Evolutionary conservation across 2,888 invertebrate species (phyloP), one percentile per base, ranked within the genome.

Genomic region (Zelleria hepariella): DNA sequence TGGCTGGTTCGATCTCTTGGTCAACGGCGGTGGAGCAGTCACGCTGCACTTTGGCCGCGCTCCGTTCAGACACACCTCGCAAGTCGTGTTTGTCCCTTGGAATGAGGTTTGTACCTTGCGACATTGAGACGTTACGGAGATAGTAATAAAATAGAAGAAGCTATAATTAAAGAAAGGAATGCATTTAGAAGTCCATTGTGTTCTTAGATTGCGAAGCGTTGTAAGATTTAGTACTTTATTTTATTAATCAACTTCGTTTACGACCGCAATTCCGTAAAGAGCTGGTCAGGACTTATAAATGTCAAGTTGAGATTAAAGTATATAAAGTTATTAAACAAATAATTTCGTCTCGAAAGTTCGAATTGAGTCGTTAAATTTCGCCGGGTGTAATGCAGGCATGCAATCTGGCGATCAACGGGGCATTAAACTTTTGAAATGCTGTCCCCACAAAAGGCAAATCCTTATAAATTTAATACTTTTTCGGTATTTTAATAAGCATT

Each of bases 11-110:
- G 99, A 99, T 86, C 91, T 99, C 58, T 91, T 99, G 74, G 98
- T 99, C 18, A 99, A 99, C 82, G 99, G 99, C n/a, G 99, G 99
- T 0, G 98, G 98, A 0, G 97, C 98, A 0, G 96, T 99, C 2
- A 97, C 96, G 0, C 86, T 99, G 58, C 96, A 97, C 77, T 98
- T 99, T 75, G 97, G 98, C 61, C 91, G 97, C 62, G 94, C 96
- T 51, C 97, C 97, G 1, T 97, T 97, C 84, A 93, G 95, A 64
- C 94, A 96, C 1, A 95, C 96, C 68, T 94, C 93, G 53, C 93
- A 95, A 73, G 96, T 97, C 62, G 94, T 96, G 21, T 96, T 94
- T 77, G 96, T 98, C 25, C 98, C 98, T 8, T 98, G 98, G 97
- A 99, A 99, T 86, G 96, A 97, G 92, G 93, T 93, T 53, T 53